A percentile compares a stretch with the other conserved stretches of the same genome.
Conservation (phyloP, 2,113 vertebrate genomes). For the Syngnathus scovelli region DNA sequence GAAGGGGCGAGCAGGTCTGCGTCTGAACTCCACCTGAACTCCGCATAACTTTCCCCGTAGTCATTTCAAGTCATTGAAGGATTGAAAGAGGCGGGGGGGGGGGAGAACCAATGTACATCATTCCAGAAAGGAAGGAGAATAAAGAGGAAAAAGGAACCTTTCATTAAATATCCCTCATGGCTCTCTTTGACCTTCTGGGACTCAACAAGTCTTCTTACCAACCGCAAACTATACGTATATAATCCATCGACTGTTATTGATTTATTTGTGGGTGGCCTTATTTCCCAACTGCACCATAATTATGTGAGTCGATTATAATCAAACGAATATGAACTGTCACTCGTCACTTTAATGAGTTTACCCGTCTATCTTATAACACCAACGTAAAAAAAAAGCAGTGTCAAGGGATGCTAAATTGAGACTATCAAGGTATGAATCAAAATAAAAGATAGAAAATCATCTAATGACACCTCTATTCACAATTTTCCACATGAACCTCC, state of each 20-base stretch:
- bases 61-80: slow-evolving; percentile 45
- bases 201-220: slow-evolving; percentile 29
- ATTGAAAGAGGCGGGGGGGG: slow-evolving; percentile 1
- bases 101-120: slow-evolving; percentile 32
- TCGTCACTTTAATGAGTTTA: slow-evolving; percentile 13
- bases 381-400: neutral
- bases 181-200: slow-evolving; percentile 17
- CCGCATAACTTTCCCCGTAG: slow-evolving; percentile 59
- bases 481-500: slow-evolving; percentile 4
- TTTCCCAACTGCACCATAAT: slow-evolving; percentile 34
- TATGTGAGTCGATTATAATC: slow-evolving; percentile 26
- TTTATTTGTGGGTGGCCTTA: slow-evolving; percentile 17
- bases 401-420: neutral
- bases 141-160: neutral
- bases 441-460: neutral
- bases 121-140: slow-evolving; percentile 10
- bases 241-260: slow-evolving; percentile 22
- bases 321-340: slow-evolving; percentile 23
- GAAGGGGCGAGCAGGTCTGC: slow-evolving; percentile 36
- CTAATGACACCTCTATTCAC: neutral
- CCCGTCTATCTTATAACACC: neutral
- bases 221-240: neutral
- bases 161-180: slow-evolving; percentile 18
- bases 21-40: slow-evolving; percentile 61
- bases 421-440: neutral